Conservation (phyloP, 1,140 invertebrate species). For the Calosoma granatense region DNA sequence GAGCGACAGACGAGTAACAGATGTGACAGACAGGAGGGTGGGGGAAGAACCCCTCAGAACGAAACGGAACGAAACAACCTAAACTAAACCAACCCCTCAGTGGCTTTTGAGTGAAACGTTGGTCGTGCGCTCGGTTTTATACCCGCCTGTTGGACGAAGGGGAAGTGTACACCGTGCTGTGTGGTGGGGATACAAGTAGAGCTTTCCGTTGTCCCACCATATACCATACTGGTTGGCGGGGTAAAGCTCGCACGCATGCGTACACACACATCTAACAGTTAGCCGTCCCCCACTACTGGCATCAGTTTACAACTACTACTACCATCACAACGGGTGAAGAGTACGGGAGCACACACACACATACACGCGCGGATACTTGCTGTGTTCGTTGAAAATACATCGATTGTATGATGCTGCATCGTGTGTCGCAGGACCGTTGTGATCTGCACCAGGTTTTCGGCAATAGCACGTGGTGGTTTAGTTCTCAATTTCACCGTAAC, state of each 20-base stretch:
- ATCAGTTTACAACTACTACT: too few species aligned
- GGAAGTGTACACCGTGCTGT: background rate
- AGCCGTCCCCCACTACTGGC: too few species aligned
- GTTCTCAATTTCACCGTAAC: too few species aligned
- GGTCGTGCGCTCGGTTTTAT: conserved; percentile 36
- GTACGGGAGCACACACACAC: too few species aligned
- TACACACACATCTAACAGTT: background rate
- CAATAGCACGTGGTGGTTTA: too few species aligned
- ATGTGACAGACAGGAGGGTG: conserved; percentile 14
- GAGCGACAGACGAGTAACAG: conserved; percentile 26
- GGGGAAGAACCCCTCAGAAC: conserved; percentile 34
- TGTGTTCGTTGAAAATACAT: too few species aligned
- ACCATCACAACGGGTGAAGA: too few species aligned
- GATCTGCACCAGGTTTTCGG: background rate
- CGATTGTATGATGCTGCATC: background rate
- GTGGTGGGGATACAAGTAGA: background rate
- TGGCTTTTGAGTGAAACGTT: conserved; percentile 36
- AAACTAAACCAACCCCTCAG: conserved; percentile 39
- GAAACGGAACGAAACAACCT: conserved; percentile 35
- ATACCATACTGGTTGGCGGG: background rate
- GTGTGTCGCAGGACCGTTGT: background rate
- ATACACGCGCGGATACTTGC: too few species aligned
- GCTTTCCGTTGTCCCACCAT: background rate
- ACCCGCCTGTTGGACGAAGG: conserved; percentile 16
- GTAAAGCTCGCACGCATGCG: background rate